Base-by-base conservation (phyloP, 2,888 invertebrate species). In the Branchipolynoe longqiensis region DNA sequence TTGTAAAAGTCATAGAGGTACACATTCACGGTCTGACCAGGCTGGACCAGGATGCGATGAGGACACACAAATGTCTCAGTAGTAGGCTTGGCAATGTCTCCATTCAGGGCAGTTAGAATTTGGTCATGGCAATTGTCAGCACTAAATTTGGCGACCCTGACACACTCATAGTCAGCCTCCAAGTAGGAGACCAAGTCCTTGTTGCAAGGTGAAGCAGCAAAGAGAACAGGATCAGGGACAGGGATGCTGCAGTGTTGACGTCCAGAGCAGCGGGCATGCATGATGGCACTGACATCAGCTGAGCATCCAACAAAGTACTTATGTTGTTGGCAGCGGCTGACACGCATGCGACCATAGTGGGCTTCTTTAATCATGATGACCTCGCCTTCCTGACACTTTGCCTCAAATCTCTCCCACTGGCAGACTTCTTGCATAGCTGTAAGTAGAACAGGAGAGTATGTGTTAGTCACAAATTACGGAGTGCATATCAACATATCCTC, bases 141-240 rank as follows among this genome's bases (percentile, higher is more conserved):
- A 22, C n/a, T 38, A 14, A 14, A 73, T 14, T 33, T 38, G 22
- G 73, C 36, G 2, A 73, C 87, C 83, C 38, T 58, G 28, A 85
- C 64, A 64, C 87, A 87, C 18, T 54, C 74, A 62, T 85, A 88
- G n/a, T 85, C 85, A 3, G 84, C 87, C 22, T 87, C 86, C 82
- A 88, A 86, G 56, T 88, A 88, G 22, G 86, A 69, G 8, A 88
- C 87, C 40, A 87, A 82, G 33, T 88, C 86, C 22, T 64, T 84
- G 3, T 84, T 85, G 64, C 87, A 88, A 54, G 84, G 82, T 28
- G 58, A 84, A 22, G 48, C 56, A 36, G 74, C 48, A 48, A 74
- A 62, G 33, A 86, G 25, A n/a, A 36, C 81, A 1, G 78, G 84
- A 40, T 86, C 84, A 22, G 86, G 86, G 18, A 86, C 56, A 25